Conservation (phyloP, 2,113 vertebrate species). For the Corythaixoides concolor region DNA sequence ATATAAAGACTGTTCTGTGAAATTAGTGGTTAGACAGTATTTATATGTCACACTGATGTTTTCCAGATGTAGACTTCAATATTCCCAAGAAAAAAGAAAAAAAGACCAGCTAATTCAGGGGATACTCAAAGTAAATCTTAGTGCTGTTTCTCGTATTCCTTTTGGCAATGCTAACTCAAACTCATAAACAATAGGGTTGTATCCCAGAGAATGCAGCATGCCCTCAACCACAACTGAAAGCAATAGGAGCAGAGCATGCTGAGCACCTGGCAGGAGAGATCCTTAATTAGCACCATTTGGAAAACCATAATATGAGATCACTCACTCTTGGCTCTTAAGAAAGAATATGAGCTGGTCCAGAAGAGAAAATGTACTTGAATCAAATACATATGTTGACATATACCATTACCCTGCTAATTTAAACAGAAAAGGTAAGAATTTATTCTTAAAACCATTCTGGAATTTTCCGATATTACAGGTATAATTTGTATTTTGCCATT, state of each 20-base stretch:
- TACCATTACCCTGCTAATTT: constrained; percentile 1
- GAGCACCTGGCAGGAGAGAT: constrained; percentile 47
- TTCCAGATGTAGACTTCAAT: constrained; percentile 37
- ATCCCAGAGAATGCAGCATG: background rate
- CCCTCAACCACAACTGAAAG: background rate
- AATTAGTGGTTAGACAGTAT: background rate
- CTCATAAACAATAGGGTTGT: background rate
- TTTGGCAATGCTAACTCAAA: background rate
- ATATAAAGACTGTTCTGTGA: background rate
- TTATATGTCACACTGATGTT: background rate
- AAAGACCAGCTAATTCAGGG: background rate
- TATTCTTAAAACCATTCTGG: constrained; percentile 13
- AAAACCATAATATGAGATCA: constrained; percentile 60
- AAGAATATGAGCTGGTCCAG: constrained; percentile 53
- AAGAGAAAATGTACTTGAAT: constrained; percentile 50
- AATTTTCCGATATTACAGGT: background rate
- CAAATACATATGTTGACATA: constrained; percentile 47
- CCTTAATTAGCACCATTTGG: constrained; percentile 43
- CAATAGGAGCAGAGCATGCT: background rate
- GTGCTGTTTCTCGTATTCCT: background rate
- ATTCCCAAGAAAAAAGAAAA: background rate
- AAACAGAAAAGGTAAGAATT: constrained; percentile 15
- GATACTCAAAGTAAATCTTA: background rate
- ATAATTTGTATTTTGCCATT: background rate
- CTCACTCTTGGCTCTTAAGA: constrained; percentile 40